A percentile compares a stretch with the other conserved stretches of the same genome.
phyloP scores from a whole-genome alignment of 2,888 invertebrate species.

The Yponomeuta malinellus region DNA sequence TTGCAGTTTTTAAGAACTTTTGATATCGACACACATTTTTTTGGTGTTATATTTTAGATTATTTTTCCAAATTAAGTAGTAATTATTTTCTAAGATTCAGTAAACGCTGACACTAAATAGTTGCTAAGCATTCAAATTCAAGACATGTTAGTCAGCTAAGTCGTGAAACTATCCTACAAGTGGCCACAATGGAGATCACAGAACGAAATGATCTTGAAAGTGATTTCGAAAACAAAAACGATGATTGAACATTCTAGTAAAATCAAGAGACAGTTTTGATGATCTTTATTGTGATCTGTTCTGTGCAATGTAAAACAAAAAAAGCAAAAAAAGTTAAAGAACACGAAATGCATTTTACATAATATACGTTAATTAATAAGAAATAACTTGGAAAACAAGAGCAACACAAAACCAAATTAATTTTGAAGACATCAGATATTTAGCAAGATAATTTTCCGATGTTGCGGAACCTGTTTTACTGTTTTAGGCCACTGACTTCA shows the following conservation, averaged over 20 bases:
- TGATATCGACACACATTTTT: too few relatives aligned
- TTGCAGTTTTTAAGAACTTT: too few relatives aligned
- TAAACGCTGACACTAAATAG: not conserved
- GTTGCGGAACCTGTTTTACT: too few relatives aligned
- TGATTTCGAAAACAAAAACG: slow-evolving; percentile 19
- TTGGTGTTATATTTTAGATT: not conserved
- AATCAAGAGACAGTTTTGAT: not conserved
- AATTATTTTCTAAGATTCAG: not conserved
- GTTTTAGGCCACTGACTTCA: too few relatives aligned
- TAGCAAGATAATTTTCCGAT: too few relatives aligned
- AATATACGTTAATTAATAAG: too few relatives aligned
- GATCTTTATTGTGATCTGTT: not conserved
- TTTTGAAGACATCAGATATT: too few relatives aligned
- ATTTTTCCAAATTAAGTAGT: not conserved
- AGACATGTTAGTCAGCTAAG: slow-evolving; percentile 2
- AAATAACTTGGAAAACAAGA: too few relatives aligned
- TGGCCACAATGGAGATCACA: slow-evolving; percentile 29
- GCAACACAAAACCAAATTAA: too few relatives aligned
- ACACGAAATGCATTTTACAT: not conserved
- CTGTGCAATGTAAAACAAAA: not conserved
- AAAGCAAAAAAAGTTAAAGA: not conserved
- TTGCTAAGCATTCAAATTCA: slow-evolving; percentile 1
- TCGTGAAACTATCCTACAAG: slow-evolving; percentile 28
- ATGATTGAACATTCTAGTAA: not conserved
- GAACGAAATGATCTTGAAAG: slow-evolving; percentile 16